phyloP scores from a whole-genome alignment of 2,888 invertebrate genomes.

The Leucoptera coffeella region DNA sequence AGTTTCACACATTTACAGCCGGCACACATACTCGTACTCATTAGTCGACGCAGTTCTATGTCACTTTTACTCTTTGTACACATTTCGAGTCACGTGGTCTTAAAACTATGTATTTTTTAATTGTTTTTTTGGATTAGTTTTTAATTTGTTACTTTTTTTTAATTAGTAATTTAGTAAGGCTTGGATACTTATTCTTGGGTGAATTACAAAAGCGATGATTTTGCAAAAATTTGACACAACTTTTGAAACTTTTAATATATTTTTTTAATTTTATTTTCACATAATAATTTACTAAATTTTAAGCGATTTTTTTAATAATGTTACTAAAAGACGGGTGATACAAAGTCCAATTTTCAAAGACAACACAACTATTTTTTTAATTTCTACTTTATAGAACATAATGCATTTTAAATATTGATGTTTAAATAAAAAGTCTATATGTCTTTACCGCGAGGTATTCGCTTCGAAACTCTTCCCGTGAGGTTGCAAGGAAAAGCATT shows the following conservation, averaged over 20 bases:
- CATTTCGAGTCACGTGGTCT: conserved; percentile 29
- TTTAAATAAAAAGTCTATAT: conserved; percentile 26
- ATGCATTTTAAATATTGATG: no score
- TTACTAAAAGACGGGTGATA: no score
- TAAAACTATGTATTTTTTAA: no score
- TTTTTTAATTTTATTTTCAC: conserved; percentile 12
- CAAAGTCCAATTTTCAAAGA: no score
- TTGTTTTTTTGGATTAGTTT: conserved; percentile 16
- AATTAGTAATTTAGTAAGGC: no score
- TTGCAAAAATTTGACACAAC: conserved; percentile 13
- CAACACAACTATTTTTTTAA: no score
- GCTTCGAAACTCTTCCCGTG: no score
- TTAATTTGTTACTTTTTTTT: no score
- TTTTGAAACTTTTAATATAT: conserved; percentile 18
- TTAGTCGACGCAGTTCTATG: conserved; percentile 43
- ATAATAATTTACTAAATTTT: conserved; percentile 13
- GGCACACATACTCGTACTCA: conserved; percentile 23
- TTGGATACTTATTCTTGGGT: no score
- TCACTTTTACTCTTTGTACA: conserved; percentile 19
- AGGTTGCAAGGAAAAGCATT: no score
- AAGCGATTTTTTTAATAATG: conserved; percentile 12
- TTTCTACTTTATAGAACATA: no score
- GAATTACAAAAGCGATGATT: conserved; percentile 10
- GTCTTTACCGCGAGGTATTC: conserved; percentile 55
- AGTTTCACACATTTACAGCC: conserved; percentile 17